Evolutionary conservation across 2,113 vertebrate genomes (phyloP).

Genomic region (Peromyscus californicus): DNA sequence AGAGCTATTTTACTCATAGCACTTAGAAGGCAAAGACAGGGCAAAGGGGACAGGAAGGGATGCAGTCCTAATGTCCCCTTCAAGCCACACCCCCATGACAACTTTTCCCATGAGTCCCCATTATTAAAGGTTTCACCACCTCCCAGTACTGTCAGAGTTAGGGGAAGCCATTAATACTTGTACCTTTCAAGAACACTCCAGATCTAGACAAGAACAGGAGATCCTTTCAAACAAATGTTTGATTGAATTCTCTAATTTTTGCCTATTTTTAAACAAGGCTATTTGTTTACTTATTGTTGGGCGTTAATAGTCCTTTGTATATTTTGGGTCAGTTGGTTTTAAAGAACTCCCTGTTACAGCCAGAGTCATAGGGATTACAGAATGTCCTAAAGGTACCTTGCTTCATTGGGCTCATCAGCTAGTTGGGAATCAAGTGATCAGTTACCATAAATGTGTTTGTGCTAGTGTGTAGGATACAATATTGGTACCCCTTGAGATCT

Average conservation of each 20-base stretch:
- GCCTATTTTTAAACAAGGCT: neutral
- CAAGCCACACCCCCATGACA: neutral
- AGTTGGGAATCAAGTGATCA: neutral
- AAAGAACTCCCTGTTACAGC: neutral
- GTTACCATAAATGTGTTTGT: neutral
- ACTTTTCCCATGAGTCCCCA: neutral
- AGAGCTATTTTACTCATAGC: neutral
- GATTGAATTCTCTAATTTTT: neutral
- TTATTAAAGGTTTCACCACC: neutral
- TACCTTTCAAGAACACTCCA: neutral
- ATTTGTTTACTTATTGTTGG: neutral
- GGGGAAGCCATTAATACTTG: neutral
- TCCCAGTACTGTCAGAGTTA: neutral
- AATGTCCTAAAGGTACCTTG: neutral
- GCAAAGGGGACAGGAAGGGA: neutral
- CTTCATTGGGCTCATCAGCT: neutral
- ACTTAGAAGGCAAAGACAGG: neutral
- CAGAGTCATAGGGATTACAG: neutral
- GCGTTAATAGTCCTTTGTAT: neutral
- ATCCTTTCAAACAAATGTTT: neutral
- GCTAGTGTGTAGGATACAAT: neutral
- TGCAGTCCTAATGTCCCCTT: no score
- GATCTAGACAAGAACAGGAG: neutral
- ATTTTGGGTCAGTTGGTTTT: conserved; percentile 23
- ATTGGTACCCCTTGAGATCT: neutral